Evolutionary conservation across 2,797 vertebrate genomes (phyloP).

Genomic region (Xiphorhynchus erythropygius): DNA sequence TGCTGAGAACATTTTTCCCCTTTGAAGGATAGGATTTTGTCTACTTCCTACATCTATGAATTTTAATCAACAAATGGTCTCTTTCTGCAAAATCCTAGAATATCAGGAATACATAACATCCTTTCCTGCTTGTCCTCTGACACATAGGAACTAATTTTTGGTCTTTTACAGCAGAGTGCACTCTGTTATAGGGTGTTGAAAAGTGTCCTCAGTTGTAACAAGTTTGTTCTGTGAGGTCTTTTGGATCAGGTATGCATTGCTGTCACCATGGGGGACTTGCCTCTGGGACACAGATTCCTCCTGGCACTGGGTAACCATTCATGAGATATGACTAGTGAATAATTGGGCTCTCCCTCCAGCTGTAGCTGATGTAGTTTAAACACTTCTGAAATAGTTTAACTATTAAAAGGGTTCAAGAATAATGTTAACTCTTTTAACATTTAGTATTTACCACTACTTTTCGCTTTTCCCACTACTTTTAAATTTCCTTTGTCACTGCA

Average conservation of each 20-base stretch:
- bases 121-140: neutral
- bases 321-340: fast-evolving
- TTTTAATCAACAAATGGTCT: neutral
- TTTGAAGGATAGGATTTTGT: neutral
- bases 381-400: neutral
- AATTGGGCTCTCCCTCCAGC: neutral
- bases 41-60: neutral
- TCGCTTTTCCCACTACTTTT: neutral
- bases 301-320: fast-evolving
- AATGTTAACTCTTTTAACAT: neutral
- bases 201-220: neutral
- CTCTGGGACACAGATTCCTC: neutral
- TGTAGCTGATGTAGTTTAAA: neutral
- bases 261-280: fast-evolving
- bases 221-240: neutral
- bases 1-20: neutral
- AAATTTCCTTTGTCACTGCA: neutral
- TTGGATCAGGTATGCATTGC: neutral
- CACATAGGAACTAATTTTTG: neutral
- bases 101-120: neutral
- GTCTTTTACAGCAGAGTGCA: neutral
- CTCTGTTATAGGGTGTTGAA: neutral
- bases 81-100: neutral
- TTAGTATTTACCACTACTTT: neutral
- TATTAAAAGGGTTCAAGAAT: neutral